Evolutionary conservation across 1,140 invertebrate species (phyloP).

Genomic region (Dreissena rostriformis): DNA sequence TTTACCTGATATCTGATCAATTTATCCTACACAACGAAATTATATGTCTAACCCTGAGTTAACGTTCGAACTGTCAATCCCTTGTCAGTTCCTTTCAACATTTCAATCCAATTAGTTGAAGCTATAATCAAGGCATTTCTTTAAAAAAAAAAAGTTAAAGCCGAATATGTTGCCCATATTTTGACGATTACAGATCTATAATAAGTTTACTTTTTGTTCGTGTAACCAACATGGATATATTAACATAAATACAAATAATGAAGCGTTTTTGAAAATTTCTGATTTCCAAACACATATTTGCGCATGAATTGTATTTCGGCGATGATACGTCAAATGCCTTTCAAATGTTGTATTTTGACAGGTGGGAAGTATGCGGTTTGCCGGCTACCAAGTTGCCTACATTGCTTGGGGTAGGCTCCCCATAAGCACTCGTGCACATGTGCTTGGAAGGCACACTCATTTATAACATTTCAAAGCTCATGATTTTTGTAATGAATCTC

Average conservation of each 20-base stretch:
- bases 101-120: no score
- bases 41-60: no score
- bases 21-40: no score
- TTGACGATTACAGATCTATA: no score
- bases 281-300: background rate
- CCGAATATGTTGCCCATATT: no score
- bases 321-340: background rate
- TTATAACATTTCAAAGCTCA: no score
- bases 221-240: background rate
- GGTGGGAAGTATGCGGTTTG: conserved; percentile 68
- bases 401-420: conserved; percentile 67
- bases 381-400: conserved; percentile 70
- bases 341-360: conserved; percentile 28
- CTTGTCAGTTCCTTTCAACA: no score
- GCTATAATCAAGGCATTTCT: no score
- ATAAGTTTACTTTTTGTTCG: no score
- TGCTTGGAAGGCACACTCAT: background rate
- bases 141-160: no score
- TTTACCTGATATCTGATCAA: no score
- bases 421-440: background rate
- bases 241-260: background rate
- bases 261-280: background rate
- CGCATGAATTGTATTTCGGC: background rate
- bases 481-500: background rate
- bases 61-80: no score